Evolutionary conservation across 2,113 vertebrate genomes (phyloP), one percentile per base, ranked within the genome.

Genomic region (Hypomesus transpacificus): DNA sequence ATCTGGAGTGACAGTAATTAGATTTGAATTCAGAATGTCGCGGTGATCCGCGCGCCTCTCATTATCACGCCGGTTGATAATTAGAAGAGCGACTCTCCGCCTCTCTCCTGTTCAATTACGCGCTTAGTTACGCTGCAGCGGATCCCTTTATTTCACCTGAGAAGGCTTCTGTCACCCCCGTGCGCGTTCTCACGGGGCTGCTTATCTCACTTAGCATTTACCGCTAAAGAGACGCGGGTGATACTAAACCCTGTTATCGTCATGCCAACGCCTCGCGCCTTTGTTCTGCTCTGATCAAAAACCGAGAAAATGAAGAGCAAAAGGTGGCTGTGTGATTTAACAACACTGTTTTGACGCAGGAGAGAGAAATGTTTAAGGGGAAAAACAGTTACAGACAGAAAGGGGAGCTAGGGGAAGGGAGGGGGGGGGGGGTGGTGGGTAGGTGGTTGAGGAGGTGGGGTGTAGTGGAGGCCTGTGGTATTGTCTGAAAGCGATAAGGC

Each of bases 11-110:
- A 69, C 71, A 73, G 69, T 77, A 62, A 79, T 69, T 34, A 73
- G 70, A 67, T 86, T 63, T 50, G 75, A 80, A 76, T 77, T 83
- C 53, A 70, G 78, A 82, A 84, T 77, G 85, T 79, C 77, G 83
- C 18, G 34, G 39, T 3, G 20, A 34, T 58, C 77, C 66, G 65
- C 76, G 74, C 31, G 21, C 14, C 67, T 71, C 76, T 84, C 75
- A 81, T 88, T 84, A 86, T 84, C 60, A 24, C 28, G n/a, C 62
- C 5, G 16, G 68, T 57, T 72, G 69, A 74, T 86, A 86, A 88
- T 87, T 85, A 81, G 70, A 69, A 64, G 11, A 34, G 65, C 57
- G 80, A 59, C 39, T 82, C 76, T 66, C 74, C 71, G 34, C 71
- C 80, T 66, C 71, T 69, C 75, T 66, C 31, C 6, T 66, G 70